A percentile compares a stretch with the other conserved stretches of the same genome.
Conservation (phyloP, 2,888 invertebrate genomes). For the Octonoba sinensis region DNA sequence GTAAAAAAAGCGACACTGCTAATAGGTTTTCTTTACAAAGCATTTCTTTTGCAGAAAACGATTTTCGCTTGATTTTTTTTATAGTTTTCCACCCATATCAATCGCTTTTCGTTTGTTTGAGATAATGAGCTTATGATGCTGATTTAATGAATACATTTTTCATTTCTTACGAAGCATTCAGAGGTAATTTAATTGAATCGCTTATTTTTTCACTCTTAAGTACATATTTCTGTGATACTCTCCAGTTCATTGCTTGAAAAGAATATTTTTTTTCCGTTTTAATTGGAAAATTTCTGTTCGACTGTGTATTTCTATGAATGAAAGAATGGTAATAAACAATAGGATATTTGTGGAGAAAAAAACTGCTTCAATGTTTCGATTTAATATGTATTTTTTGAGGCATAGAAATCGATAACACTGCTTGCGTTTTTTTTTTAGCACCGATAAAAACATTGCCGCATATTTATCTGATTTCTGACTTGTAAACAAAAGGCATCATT, state of each 20-base stretch:
- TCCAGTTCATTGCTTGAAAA: conserved; percentile 1
- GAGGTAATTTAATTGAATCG: conserved; percentile 13
- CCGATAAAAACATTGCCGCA: too few relatives aligned
- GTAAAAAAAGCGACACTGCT: conserved; percentile 8
- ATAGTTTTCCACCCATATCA: conserved; percentile 15
- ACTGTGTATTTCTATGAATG: too few relatives aligned
- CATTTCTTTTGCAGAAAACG: conserved; percentile 51
- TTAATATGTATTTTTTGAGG: too few relatives aligned
- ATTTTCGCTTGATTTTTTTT: conserved; percentile 22
- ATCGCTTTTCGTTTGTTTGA: neutral
- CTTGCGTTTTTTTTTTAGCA: too few relatives aligned
- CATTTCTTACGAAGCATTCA: conserved; percentile 10
- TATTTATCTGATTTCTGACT: too few relatives aligned
- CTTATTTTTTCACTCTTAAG: neutral
- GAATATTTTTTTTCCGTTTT: neutral
- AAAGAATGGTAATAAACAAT: too few relatives aligned
- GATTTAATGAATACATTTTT: conserved; percentile 51
- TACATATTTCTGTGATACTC: conserved; percentile 16
- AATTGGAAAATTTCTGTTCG: too few relatives aligned
- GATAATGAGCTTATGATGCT: conserved; percentile 57
- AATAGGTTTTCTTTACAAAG: conserved; percentile 55
- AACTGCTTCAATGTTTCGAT: too few relatives aligned
- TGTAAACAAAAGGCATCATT: too few relatives aligned
- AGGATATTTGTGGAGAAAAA: too few relatives aligned
- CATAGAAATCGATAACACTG: too few relatives aligned